Conservation (phyloP, 2,888 invertebrate species). For the Chrysolina haemoptera region DNA sequence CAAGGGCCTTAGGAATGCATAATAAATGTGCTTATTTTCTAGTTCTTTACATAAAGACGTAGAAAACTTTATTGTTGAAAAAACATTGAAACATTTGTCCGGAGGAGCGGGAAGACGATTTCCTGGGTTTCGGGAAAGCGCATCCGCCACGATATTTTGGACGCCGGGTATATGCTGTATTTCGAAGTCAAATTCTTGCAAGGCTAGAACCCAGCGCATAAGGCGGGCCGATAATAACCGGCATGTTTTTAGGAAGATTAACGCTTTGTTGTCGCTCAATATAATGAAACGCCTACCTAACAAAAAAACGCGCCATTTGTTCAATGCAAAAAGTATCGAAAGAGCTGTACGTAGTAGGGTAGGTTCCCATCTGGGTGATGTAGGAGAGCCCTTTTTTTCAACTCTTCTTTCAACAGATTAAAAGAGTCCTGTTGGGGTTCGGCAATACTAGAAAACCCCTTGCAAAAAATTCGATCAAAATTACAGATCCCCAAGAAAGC, state of each 20-base stretch:
- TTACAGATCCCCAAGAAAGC: constrained; percentile 11
- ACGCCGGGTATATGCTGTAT: background rate
- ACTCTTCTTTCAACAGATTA: background rate
- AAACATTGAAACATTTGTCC: constrained; percentile 6
- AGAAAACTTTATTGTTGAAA: background rate
- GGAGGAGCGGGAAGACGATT: background rate
- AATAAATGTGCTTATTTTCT: too few species aligned
- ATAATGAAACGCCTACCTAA: constrained; percentile 1
- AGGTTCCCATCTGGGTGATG: background rate
- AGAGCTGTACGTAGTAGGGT: background rate
- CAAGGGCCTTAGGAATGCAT: background rate
- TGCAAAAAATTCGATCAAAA: constrained; percentile 3
- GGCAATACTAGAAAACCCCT: background rate
- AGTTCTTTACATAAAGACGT: background rate
- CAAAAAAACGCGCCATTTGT: constrained; percentile 2
- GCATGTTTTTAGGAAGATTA: background rate
- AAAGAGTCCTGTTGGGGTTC: constrained; percentile 4
- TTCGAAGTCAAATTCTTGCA: background rate
- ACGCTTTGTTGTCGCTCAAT: constrained; percentile 6
- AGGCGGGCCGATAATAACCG: background rate
- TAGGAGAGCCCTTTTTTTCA: background rate
- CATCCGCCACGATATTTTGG: constrained; percentile 2
- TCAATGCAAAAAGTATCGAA: background rate
- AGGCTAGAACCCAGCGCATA: background rate
- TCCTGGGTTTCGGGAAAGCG: background rate